Percentiles rank a stretch among this genome's conserved stretches.
These are phyloP conservation scores for Aplodontia rufa DNA, from an alignment of 2,113 vertebrate genomes.

Conservation along the genomic window DNA sequence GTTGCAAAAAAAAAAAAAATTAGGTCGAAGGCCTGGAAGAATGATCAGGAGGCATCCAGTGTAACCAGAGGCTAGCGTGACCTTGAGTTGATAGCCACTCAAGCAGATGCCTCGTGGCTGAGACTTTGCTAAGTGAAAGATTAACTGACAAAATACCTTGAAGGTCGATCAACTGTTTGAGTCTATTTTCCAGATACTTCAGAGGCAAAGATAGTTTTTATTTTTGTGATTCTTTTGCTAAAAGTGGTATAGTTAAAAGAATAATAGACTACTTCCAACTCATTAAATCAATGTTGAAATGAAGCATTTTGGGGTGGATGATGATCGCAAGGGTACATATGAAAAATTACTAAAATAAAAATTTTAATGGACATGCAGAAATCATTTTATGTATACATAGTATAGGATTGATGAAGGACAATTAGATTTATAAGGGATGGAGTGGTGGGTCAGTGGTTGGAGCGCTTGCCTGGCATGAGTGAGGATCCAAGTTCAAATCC, in stretches of 20 bases:
- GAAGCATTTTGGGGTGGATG: constrained; percentile 76
- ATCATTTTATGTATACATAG: constrained; percentile 75
- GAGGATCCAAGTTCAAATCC: no score
- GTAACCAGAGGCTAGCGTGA: background rate
- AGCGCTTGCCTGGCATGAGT: no score
- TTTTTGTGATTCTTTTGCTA: constrained; percentile 74
- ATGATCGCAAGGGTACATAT: constrained; percentile 75
- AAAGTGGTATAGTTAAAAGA: constrained; percentile 62
- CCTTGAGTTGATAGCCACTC: background rate
- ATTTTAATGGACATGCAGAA: constrained; percentile 71
- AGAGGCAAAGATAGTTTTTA: background rate
- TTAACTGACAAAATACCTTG: background rate
- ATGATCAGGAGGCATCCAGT: background rate
- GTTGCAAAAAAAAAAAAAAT: no score
- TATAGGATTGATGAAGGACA: constrained; percentile 81
- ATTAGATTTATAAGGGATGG: constrained; percentile 75
- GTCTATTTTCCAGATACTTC: background rate
- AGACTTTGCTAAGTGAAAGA: background rate
- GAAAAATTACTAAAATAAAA: constrained; percentile 79
- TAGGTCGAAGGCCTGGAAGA: constrained; percentile 6
- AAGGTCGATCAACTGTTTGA: background rate
- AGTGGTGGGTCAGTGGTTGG: no score
- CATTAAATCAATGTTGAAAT: constrained; percentile 74
- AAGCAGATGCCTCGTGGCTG: background rate
- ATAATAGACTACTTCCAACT: constrained; percentile 61